Evolutionary conservation across 1,140 invertebrate species (phyloP).

Genomic region (Drosophila ercepeae): DNA sequence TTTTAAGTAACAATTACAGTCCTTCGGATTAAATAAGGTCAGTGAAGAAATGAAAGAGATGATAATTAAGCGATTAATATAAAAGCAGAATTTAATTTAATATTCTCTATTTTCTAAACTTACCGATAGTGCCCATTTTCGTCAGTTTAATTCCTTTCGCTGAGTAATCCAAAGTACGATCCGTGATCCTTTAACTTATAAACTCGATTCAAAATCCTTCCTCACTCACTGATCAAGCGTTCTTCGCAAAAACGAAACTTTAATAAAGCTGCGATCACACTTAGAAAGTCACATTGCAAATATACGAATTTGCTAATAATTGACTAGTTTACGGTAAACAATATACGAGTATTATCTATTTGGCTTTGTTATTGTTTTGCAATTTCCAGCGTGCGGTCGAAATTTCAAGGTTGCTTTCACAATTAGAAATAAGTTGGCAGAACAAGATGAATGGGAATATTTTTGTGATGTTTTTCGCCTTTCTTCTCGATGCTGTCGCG

Average conservation of each 20-base stretch:
- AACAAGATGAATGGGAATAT: slow-evolving; percentile 54
- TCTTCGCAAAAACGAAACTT: slow-evolving; percentile 46
- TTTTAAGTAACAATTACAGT: slow-evolving; percentile 18
- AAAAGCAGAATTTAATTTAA: too few relatives aligned
- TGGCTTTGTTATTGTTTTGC: slow-evolving; percentile 24
- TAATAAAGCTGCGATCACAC: slow-evolving; percentile 46
- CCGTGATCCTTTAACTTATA: slow-evolving; percentile 11
- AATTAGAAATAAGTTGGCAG: slow-evolving; percentile 50
- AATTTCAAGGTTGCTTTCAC: slow-evolving; percentile 57
- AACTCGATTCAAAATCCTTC: background rate
- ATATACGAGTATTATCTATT: background rate
- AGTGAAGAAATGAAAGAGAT: too few relatives aligned
- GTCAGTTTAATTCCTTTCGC: slow-evolving; percentile 2
- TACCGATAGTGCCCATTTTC: slow-evolving; percentile 72
- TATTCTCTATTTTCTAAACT: too few relatives aligned
- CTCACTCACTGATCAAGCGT: too few relatives aligned
- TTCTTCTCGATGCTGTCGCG: slow-evolving; percentile 1
- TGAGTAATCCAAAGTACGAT: slow-evolving; percentile 43
- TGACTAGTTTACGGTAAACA: slow-evolving; percentile 51
- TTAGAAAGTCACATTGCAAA: slow-evolving; percentile 75
- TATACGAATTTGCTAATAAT: slow-evolving; percentile 27
- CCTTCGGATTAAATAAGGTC: too few relatives aligned
- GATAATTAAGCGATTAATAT: too few relatives aligned
- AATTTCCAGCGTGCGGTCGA: slow-evolving; percentile 45
- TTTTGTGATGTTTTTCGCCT: slow-evolving; percentile 18